These are phyloP conservation scores for Helicoverpa assulta DNA, from an alignment of 2,888 invertebrate species.

Conservation along the genomic window DNA sequence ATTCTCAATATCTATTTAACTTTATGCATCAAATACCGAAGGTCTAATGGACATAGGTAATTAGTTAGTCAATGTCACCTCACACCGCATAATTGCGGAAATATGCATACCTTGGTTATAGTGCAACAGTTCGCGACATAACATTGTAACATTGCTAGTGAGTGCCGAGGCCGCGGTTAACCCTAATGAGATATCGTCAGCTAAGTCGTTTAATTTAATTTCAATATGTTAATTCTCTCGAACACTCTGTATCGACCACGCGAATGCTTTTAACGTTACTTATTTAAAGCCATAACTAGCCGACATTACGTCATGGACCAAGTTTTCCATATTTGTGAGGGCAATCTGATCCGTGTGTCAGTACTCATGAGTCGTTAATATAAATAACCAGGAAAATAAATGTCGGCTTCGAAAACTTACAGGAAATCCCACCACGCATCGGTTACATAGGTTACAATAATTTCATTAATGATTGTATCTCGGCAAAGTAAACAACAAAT, in stretches of 20 bases:
- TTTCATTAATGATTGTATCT: too few relatives aligned
- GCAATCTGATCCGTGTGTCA: slow-evolving; percentile 3
- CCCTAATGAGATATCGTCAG: slow-evolving; percentile 35
- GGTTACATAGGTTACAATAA: too few relatives aligned
- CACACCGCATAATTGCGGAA: background rate
- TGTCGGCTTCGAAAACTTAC: too few relatives aligned
- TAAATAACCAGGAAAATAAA: background rate
- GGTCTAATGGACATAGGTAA: background rate
- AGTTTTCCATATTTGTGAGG: slow-evolving; percentile 5
- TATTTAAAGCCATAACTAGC: slow-evolving; percentile 25
- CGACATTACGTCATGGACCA: slow-evolving; percentile 30
- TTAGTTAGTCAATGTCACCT: background rate
- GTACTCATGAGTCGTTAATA: background rate
- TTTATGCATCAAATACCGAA: background rate
- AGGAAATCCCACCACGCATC: too few relatives aligned
- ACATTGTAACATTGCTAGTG: slow-evolving; percentile 1
- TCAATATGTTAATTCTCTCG: slow-evolving; percentile 22
- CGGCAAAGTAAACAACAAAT: too few relatives aligned
- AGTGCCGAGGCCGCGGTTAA: background rate
- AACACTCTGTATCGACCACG: slow-evolving; percentile 1
- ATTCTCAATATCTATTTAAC: background rate
- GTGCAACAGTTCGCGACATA: background rate
- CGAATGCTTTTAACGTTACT: slow-evolving; percentile 15
- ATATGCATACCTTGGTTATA: background rate
- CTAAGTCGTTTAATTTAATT: slow-evolving; percentile 42